Conservation (phyloP, 1,140 invertebrate species). For the Aphidius gifuensis region DNA sequence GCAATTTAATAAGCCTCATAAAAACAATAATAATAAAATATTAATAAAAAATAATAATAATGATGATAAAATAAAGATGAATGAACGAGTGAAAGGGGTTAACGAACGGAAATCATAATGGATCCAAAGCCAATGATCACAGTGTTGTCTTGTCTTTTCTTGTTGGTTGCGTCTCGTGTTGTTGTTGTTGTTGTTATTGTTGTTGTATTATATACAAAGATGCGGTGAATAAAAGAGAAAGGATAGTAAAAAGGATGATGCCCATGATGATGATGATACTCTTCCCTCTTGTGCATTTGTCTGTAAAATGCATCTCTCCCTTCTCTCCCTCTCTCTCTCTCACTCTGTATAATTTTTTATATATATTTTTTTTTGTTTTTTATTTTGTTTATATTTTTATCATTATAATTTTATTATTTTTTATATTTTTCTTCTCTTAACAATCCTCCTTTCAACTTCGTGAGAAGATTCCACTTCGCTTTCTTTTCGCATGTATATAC, state of each 20-base stretch:
- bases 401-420: neutral
- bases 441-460: neutral
- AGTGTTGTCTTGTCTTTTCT: too few species aligned
- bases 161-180: too few species aligned
- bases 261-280: too few species aligned
- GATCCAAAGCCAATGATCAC: too few species aligned
- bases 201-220: too few species aligned
- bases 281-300: too few species aligned
- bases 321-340: too few species aligned
- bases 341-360: neutral
- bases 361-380: too few species aligned
- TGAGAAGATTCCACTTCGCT: constrained; percentile 18
- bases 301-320: too few species aligned
- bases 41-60: neutral
- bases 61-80: constrained; percentile 31
- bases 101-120: constrained; percentile 41
- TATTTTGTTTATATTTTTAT: constrained; percentile 11
- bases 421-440: constrained; percentile 3
- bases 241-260: neutral
- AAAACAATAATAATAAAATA: neutral
- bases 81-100: constrained; percentile 47
- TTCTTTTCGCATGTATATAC: constrained; percentile 13
- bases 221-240: constrained; percentile 13
- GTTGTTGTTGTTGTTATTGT: too few species aligned
- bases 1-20: too few species aligned